Percentiles rank a stretch among this genome's conserved stretches.
phyloP scores from a whole-genome alignment of 2,888 invertebrate species.

The Rhogogaster chlorosoma region DNA sequence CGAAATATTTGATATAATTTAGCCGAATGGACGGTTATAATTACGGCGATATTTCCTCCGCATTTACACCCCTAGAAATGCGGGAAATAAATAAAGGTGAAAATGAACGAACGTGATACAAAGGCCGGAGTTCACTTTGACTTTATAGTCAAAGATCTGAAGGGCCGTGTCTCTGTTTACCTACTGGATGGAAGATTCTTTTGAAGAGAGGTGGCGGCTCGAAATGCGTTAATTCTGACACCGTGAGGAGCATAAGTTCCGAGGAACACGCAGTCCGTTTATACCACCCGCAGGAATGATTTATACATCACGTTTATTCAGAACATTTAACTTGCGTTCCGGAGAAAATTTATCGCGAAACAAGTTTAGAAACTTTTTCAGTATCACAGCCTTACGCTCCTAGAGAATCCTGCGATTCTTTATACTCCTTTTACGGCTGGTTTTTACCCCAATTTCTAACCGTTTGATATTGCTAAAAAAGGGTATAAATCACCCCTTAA shows the following conservation, averaged over 20 bases:
- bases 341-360: background rate
- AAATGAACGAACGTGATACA: background rate
- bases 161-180: background rate
- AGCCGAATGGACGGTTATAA: background rate
- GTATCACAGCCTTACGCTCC: background rate
- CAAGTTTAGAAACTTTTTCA: background rate
- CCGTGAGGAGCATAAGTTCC: background rate
- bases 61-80: background rate
- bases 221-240: background rate
- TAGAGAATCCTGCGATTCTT: background rate
- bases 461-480: background rate
- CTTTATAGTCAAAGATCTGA: background rate
- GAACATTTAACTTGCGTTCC: constrained; percentile 8
- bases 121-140: background rate
- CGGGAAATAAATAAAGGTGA: background rate
- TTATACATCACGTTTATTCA: constrained; percentile 2
- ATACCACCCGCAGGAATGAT: background rate
- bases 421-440: background rate
- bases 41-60: background rate
- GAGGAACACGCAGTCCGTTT: background rate
- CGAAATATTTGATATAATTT: background rate
- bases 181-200: background rate
- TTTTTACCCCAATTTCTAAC: background rate
- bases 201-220: background rate
- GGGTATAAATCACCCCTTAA: background rate